A percentile compares a stretch with the other conserved stretches of the same genome.
phyloP scores from a whole-genome alignment of 2,888 invertebrate genomes.

The Philereme vetulata region DNA sequence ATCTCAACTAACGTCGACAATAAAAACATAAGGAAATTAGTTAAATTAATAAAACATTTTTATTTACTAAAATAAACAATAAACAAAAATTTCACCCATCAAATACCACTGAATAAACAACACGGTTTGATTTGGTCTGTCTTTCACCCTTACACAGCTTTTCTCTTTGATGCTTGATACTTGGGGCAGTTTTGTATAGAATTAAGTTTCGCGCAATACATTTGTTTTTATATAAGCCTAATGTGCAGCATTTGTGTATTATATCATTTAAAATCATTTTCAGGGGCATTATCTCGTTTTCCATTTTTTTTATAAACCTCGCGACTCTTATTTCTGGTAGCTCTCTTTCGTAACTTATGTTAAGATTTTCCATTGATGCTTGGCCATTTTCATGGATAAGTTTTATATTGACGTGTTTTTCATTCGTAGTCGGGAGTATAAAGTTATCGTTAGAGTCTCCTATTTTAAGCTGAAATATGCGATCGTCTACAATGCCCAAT shows the following conservation, averaged over 20 bases:
- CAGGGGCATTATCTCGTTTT: conserved; percentile 66
- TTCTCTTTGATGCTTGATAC: conserved; percentile 23
- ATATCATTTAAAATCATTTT: conserved; percentile 62
- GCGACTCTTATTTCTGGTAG: conserved; percentile 59
- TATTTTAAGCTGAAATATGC: conserved; percentile 19
- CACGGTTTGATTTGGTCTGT: conserved; percentile 61
- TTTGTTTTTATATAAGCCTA: conserved; percentile 46
- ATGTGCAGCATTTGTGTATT: conserved; percentile 54
- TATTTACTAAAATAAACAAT: background rate
- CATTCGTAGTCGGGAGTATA: conserved; percentile 12
- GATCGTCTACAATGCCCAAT: conserved; percentile 12
- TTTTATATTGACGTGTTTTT: conserved; percentile 13
- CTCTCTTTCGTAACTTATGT: conserved; percentile 35
- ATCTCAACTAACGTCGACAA: background rate
- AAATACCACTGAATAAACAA: conserved; percentile 70
- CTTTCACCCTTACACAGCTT: conserved; percentile 32
- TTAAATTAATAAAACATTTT: background rate
- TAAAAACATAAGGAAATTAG: conserved; percentile 20
- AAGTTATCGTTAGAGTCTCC: conserved; percentile 3
- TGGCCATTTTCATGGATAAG: conserved; percentile 5
- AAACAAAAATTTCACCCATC: conserved; percentile 47
- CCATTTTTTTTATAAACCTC: conserved; percentile 56
- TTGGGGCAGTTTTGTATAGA: conserved; percentile 31
- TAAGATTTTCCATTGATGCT: background rate
- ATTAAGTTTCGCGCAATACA: conserved; percentile 20